Conservation (phyloP, 2,888 invertebrate species). For the Caenorhabditis plicata region DNA sequence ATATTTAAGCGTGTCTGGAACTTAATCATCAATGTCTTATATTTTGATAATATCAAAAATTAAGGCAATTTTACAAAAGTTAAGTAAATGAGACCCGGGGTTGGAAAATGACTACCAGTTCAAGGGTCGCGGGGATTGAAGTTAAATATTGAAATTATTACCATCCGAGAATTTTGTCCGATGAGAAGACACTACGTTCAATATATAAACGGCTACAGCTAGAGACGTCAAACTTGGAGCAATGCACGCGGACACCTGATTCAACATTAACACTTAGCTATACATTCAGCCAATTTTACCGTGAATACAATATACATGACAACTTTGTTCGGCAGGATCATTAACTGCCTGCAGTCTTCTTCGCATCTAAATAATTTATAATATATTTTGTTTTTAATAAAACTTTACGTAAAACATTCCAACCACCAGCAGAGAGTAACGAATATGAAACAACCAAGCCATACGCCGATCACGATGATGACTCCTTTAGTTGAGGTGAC, state of each 20-base stretch:
- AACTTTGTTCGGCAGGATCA: slow-evolving; percentile 33
- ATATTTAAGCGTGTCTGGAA: too few relatives aligned
- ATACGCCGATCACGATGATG: slow-evolving; percentile 41
- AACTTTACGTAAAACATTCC: slow-evolving; percentile 36
- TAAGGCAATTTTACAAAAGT: too few relatives aligned
- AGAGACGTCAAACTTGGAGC: slow-evolving; percentile 61
- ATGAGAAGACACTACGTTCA: slow-evolving; percentile 58
- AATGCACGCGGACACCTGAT: slow-evolving; percentile 58
- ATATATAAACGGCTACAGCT: slow-evolving; percentile 59
- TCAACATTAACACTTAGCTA: too few relatives aligned
- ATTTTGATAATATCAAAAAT: too few relatives aligned
- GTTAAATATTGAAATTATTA: slow-evolving; percentile 2
- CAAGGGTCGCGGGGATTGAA: too few relatives aligned
- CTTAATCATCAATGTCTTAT: too few relatives aligned
- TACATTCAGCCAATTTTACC: too few relatives aligned
- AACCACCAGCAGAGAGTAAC: slow-evolving; percentile 54
- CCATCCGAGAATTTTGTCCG: slow-evolving; percentile 47
- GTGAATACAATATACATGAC: slow-evolving; percentile 46
- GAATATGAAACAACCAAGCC: slow-evolving; percentile 53
- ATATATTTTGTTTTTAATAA: not conserved
- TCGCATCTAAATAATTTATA: slow-evolving; percentile 28
- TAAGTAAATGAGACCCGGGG: too few relatives aligned
- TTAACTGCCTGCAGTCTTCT: slow-evolving; percentile 30
- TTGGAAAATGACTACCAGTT: too few relatives aligned
- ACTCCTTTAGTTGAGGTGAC: slow-evolving; percentile 56